Base-by-base conservation (phyloP, 1,140 invertebrate species). In the Zaprionus tsacasi region DNA sequence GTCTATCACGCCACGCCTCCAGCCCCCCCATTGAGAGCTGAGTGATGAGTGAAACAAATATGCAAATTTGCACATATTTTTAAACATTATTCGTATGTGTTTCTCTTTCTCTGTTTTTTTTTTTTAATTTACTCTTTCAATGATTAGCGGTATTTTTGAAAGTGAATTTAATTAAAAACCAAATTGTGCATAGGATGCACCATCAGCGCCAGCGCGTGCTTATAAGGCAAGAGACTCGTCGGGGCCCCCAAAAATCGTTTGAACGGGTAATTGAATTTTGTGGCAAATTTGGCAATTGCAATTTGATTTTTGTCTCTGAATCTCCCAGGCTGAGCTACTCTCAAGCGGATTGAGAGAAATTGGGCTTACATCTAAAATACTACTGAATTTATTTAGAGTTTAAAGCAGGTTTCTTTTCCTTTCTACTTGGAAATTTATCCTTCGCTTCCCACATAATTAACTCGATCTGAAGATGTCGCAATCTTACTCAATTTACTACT, bases 81-180 rank as follows among this genome's bases (percentile, higher is more conserved):
- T 59, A 71, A 71, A 58, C 61, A 71, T 64, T 83, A 71, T 64
- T 83, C 83, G 66, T 76, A 55, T 69, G 48, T 61, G 27, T 73
- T 60, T 56, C 70, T 45, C 59, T 36, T 48, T 54, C 13, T 66
- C 21, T 54, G 30, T n/a, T 27, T 15, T 5, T 57, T 45, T 66
- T 66, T 78, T 78, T 81, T 71, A 48, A 48, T 55, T 61, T 40
- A 21, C n/a, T 45, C 67, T 81, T 85, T 72, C 56, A 87, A 82
- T 88, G 80, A 83, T 87, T 88, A 87, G 82, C 82, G 82, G 83
- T 83, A 87, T 88, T 88, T 87, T 88, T 87, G 82, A 87, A 87
- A 87, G 82, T 88, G 80, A 82, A 88, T 87, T 88, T 87, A 88
- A 87, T 87, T 87, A 87, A 87, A 88, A 70, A 33, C 66, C 70